Evolutionary conservation across 2,888 invertebrate species (phyloP), one percentile per base, ranked within the genome.

Genomic region (Rhaphigaster nebulosa): DNA sequence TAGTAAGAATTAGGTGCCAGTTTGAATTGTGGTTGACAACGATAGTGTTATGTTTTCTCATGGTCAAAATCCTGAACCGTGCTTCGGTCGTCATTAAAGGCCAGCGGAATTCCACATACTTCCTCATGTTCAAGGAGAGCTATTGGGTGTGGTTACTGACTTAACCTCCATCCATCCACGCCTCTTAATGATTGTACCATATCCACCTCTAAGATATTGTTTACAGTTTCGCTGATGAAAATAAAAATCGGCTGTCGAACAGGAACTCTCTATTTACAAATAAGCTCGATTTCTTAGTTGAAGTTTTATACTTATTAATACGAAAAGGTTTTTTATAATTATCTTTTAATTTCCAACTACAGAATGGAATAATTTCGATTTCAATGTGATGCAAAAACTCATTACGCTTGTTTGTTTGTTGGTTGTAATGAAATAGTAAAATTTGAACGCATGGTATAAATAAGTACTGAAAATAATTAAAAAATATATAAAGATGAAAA

Each of bases 51-150:
- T 76, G 50, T 84, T 84, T 84, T 50, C 84, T 84, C 84, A 84
- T n/a, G 84, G 84, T 41, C 45, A 84, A 84, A 84, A 45, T 84
- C 84, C 41, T 45, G 45, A 84, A 84, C 38, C 12, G 3, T 8
- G 41, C 41, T 80, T 80, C 41, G 26, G 41, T 41, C 84, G 45
- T n/a, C 84, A 84, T 84, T 18, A 84, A 84, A 84, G 84, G 84
- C 84, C 45, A 45, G 45, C 45, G 84, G 88, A 88, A 88, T 60
- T 88, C 56, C 88, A 56, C 45, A 88, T 87, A 90, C 91, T 91
- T 91, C 91, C 91, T 91, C 87, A 87, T 60, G 89, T 88, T 91
- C 91, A 91, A 91, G 91, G 91, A 87, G 52, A 91, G 60, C 38
- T 52, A 60, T 90, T 88, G 91, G 91, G 91, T 87, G 91, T 90